phyloP scores from a whole-genome alignment of 2,888 invertebrate species.

The Perizoma flavofasciatum region DNA sequence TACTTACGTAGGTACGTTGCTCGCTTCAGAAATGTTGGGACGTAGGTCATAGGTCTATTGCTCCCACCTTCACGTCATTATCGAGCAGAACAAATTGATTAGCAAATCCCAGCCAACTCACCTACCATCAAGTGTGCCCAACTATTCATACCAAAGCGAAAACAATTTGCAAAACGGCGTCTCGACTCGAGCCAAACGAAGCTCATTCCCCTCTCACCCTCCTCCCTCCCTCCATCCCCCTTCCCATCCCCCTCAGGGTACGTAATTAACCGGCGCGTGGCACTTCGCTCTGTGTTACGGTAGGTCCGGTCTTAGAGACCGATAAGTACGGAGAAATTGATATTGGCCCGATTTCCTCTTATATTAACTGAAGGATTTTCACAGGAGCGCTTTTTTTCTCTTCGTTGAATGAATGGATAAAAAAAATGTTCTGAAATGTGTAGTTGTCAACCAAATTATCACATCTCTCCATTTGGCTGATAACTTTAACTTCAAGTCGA shows the following conservation, averaged over 20 bases:
- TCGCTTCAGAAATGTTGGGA: no score
- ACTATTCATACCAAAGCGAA: constrained; percentile 29
- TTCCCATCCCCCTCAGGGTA: constrained; percentile 19
- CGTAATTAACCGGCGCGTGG: constrained; percentile 38
- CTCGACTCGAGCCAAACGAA: constrained; percentile 30
- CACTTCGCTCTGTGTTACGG: constrained; percentile 37
- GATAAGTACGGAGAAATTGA: constrained; percentile 31
- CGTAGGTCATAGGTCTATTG: no score
- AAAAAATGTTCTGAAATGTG: no score
- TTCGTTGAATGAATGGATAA: no score
- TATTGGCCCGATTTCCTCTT: constrained; percentile 26
- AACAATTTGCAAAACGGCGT: constrained; percentile 38
- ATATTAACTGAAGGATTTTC: constrained; percentile 11
- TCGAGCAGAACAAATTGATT: neutral
- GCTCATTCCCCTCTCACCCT: constrained; percentile 31
- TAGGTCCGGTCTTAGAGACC: constrained; percentile 31
- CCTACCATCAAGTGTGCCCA: constrained; percentile 12
- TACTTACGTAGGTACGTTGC: no score
- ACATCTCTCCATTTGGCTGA: no score
- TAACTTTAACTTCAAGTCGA: no score
- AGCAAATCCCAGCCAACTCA: constrained; percentile 13
- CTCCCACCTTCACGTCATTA: no score
- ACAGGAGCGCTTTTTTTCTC: neutral
- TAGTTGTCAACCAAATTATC: no score
- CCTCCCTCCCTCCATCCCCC: constrained; percentile 11